Evolutionary conservation across 2,888 invertebrate species (phyloP).

Genomic region (Rhorus exstirpatorius): DNA sequence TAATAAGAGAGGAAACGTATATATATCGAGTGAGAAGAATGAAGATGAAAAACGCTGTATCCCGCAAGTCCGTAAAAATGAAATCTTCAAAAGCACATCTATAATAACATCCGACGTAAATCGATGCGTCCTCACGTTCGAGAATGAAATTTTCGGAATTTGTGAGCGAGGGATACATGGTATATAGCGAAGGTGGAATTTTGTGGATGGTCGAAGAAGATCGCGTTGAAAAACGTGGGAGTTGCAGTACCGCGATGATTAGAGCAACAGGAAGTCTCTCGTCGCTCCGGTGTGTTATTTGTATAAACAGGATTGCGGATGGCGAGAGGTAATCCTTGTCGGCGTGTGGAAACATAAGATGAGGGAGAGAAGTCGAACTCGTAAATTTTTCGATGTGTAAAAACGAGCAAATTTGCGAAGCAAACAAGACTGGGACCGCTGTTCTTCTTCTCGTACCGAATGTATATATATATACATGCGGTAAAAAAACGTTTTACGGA

Average conservation of each 20-base stretch:
- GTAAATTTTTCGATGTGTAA: conserved; percentile 79
- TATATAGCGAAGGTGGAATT: conserved; percentile 13
- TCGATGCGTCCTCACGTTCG: conserved; percentile 49
- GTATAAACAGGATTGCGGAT: conserved; percentile 67
- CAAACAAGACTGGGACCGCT: conserved; percentile 69
- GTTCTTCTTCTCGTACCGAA: background rate
- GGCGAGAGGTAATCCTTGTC: conserved; percentile 41
- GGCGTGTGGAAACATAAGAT: conserved; percentile 67
- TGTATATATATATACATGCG: no score
- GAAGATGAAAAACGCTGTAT: conserved; percentile 64
- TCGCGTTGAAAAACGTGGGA: conserved; percentile 35
- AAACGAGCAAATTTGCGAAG: conserved; percentile 78
- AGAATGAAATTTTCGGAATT: conserved; percentile 46
- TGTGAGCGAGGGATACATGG: background rate
- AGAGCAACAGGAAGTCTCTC: conserved; percentile 1
- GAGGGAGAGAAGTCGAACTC: conserved; percentile 67
- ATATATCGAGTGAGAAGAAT: conserved; percentile 41
- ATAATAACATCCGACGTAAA: no score
- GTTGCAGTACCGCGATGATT: conserved; percentile 37
- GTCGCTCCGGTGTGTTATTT: conserved; percentile 60
- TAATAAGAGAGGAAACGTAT: conserved; percentile 18
- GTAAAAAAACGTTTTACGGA: no score
- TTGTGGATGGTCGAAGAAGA: conserved; percentile 19
- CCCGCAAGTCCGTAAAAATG: no score
- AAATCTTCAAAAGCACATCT: no score